Evolutionary conservation across 2,113 vertebrate genomes (phyloP).

Genomic region (Dasypus novemcinctus): DNA sequence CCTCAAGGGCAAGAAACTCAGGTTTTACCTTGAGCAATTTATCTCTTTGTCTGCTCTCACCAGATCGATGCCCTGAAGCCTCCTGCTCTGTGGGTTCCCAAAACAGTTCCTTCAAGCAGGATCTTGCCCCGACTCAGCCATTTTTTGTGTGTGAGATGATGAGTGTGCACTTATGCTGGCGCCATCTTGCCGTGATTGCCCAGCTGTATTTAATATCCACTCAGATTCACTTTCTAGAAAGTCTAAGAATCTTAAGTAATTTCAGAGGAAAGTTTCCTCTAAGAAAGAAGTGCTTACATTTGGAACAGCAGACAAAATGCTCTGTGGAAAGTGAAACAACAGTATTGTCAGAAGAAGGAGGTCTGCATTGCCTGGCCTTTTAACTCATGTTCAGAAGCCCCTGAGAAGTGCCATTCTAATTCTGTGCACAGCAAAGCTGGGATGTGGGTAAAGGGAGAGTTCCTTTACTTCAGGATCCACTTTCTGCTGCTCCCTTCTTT

Average conservation of each 20-base stretch:
- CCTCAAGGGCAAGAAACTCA: too few relatives aligned
- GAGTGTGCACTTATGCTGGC: too few relatives aligned
- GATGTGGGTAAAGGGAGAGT: not conserved
- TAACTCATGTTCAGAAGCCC: not conserved
- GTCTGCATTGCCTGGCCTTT: not conserved
- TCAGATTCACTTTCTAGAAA: not conserved
- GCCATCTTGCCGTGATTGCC: too few relatives aligned
- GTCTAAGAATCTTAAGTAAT: not conserved
- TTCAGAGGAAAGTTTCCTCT: not conserved
- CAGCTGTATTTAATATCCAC: not conserved
- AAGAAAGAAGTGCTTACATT: not conserved
- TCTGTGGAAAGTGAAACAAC: not conserved
- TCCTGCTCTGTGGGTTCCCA: too few relatives aligned
- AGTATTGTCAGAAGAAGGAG: not conserved
- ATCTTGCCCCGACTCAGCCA: too few relatives aligned
- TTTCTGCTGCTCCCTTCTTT: not conserved
- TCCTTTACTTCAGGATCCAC: not conserved
- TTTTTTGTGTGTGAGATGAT: too few relatives aligned
- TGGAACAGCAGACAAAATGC: not conserved
- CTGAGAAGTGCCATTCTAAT: not conserved
- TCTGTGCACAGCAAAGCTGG: not conserved
- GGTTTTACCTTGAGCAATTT: too few relatives aligned
- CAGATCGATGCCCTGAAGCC: too few relatives aligned
- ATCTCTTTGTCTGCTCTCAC: too few relatives aligned
- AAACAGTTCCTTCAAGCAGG: too few relatives aligned